Evolutionary conservation across 2,888 invertebrate genomes (phyloP), one percentile per base, ranked within the genome.

Genomic region (Philhelius pedissequus): DNA sequence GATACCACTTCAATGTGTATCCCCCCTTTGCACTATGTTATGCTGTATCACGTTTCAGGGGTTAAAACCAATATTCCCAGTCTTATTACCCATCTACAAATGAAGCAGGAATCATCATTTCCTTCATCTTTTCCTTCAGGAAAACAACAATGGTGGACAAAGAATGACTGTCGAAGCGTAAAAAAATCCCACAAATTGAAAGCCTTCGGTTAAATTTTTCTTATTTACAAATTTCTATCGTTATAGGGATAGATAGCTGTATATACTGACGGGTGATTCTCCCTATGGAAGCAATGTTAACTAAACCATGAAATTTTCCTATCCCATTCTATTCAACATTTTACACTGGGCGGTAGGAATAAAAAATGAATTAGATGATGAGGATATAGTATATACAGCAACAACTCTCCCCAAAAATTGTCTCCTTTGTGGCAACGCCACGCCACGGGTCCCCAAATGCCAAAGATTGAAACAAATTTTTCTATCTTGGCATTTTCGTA

Each of bases 381-480:
- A 69, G 68, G 80, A 80, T 73, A 80, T 71, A 84, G 75, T 84
- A 64, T 50, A 50, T 70, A 69, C 58, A 74, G 74, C 74, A 75
- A 83, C 68, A 70, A 79, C 62, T 78, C 40, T 64, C 62, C 45
- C 38, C 56, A 38, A 52, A n/a, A 38, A 52, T 27, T 58, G 22
- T 27, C 52, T 52, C 25, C 43, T 56, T 40, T 52, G 38, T 50
- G 13, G 25, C 11, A 18, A 40, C 48, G 13, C n/a, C 25, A 32
- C 52, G 35, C 45, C n/a, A n/a, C n/a, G n/a, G n/a, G n/a, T n/a
- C n/a, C 58, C 62, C 64, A 79, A 79, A 70, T 70, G 52, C 79
- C 69, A 75, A 64, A 84, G 62, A 86, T 86, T 86, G 80, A 81
- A 86, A 86, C 69, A 77, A 81, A 78, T 68, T 82, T 86, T 78